Conservation (phyloP, 1,140 invertebrate species). For the Chlorops oryzae region DNA sequence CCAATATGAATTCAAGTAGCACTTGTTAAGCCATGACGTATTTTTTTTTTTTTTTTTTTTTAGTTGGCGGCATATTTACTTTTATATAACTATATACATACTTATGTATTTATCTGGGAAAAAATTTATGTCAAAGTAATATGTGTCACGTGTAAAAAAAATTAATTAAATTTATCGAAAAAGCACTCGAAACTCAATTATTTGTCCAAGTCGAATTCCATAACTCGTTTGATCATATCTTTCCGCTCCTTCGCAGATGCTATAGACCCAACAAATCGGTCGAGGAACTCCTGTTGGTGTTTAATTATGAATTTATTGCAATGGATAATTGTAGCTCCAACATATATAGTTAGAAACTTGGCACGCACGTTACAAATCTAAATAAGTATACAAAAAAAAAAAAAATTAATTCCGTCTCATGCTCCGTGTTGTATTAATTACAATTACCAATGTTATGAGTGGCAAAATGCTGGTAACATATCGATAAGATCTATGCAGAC, state of each 20-base stretch:
- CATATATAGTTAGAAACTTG: constrained; percentile 59
- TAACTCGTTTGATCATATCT: constrained; percentile 51
- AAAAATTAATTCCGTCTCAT: not conserved
- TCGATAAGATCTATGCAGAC: constrained; percentile 65
- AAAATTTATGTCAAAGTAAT: too few species aligned
- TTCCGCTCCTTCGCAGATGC: constrained; percentile 51
- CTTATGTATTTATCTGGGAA: too few species aligned
- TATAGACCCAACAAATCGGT: constrained; percentile 33
- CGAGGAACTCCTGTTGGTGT: constrained; percentile 53
- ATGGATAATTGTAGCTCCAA: constrained; percentile 70
- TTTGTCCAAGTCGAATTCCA: constrained; percentile 49
- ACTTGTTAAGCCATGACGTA: too few species aligned
- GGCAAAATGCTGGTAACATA: constrained; percentile 63
- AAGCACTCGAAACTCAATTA: too few species aligned
- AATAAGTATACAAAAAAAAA: not conserved
- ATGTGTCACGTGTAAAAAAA: too few species aligned
- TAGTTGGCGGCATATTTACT: too few species aligned
- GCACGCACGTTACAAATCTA: constrained; percentile 57
- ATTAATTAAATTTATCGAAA: too few species aligned
- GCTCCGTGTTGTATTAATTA: not conserved
- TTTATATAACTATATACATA: too few species aligned
- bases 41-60: too few species aligned
- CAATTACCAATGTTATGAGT: constrained; percentile 52
- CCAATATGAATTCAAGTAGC: too few species aligned
- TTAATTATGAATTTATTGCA: constrained; percentile 67